Evolutionary conservation across 2,888 invertebrate species (phyloP), one percentile per base, ranked within the genome.

Genomic region (Aplocera efformata): DNA sequence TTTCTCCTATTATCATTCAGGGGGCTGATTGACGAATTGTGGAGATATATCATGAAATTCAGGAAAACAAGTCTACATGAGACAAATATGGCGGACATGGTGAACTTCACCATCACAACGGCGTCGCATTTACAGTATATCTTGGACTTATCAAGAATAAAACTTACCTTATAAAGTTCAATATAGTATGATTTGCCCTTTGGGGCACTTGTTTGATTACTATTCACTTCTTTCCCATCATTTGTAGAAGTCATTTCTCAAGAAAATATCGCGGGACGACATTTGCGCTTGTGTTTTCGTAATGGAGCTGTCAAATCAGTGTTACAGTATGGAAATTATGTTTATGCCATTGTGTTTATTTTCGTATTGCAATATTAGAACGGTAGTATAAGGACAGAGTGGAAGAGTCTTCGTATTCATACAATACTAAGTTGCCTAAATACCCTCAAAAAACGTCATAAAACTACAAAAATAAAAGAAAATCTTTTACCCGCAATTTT

Each of bases 241-340:
- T 86, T 86, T 85, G 83, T 83, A 79, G 88, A 88, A 88, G 85
- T 88, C 88, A 89, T 89, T 88, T 88, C 88, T 88, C 81, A 88
- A 62, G 79, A 85, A 88, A 88, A 86, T 84, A 85, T 84, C 78
- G 80, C 82, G 84, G 85, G 79, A 83, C 83, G 88, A 88, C 89
- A 88, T 88, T 84, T 86, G 79, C 80, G 88, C 88, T 88, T 86
- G 88, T 88, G 86, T 89, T 88, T 88, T 86, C 83, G 69, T 70
- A 76, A 79, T 76, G 75, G 73, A 77, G 76, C 83, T 89, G 88
- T 88, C 88, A 88, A 86, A 86, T 68, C 48, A 68, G 69, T 77
- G 69, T 74, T 81, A 62, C 78, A 58, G 48, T 29, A 25, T 7
- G 7, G 50, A 43, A 62, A 60, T 50, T 57, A 25, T 27, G 5